A percentile compares a stretch with the other conserved stretches of the same genome.
Conservation (phyloP, 2,888 invertebrate species). For the Notodonta ziczac region DNA sequence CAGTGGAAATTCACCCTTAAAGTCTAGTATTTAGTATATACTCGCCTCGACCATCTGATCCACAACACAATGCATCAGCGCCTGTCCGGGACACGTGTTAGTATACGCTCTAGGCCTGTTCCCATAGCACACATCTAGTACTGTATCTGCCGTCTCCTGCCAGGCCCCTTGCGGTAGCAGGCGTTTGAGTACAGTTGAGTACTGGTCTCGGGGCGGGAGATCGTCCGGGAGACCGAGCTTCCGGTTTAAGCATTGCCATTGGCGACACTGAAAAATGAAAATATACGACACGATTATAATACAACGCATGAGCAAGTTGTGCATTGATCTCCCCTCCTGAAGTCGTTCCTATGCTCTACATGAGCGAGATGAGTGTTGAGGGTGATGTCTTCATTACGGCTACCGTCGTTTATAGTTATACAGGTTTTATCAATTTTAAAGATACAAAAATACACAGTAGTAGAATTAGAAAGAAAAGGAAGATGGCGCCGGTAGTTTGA, state of each 20-base stretch:
- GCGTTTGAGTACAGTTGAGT: conserved; percentile 37
- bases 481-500: no score
- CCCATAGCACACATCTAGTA: conserved; percentile 57
- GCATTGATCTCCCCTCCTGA: no score
- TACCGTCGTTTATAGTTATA: no score
- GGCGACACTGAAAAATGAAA: conserved; percentile 68
- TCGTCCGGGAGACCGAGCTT: conserved; percentile 56
- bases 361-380: no score
- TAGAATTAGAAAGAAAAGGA: no score
- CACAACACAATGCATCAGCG: conserved; percentile 67
- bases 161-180: conserved; percentile 56
- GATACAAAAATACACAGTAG: no score
- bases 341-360: no score
- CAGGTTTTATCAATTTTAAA: no score
- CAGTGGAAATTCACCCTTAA: no score
- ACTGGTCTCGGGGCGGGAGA: conserved; percentile 49
- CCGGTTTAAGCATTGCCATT: conserved; percentile 67
- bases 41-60: conserved; percentile 68
- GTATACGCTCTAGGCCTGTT: conserved; percentile 53
- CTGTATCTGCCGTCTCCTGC: conserved; percentile 48
- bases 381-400: no score
- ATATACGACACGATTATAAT: no score
- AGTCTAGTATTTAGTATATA: conserved; percentile 3
- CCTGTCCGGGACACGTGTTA: conserved; percentile 71
- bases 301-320: no score